Base-by-base conservation (phyloP, 2,888 invertebrate genomes). In the Pandemis heparana region DNA sequence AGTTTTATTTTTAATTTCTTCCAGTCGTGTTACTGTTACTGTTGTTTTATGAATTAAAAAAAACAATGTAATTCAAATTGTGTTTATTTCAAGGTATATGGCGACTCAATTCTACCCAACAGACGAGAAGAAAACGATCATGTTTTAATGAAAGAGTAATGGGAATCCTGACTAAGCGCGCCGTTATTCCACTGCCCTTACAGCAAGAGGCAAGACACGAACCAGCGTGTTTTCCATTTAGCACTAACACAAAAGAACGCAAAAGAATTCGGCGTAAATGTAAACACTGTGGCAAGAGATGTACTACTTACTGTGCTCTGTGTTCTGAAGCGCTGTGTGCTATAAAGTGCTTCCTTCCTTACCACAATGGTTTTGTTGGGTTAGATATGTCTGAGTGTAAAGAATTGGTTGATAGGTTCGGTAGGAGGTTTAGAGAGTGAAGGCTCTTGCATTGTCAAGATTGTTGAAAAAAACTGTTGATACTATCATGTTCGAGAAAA, bases 211-310 rank as follows among this genome's bases (percentile, higher is more conserved):
- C 56, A 5, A 18, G 10, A 23, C 56, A 56, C 56, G 56, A 23
- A 56, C 56, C 56, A 56, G 56, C 10, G 18, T 56, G 56, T 12
- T 56, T 56, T 56, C 56, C 56, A 56, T 56, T 56, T 56, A 56
- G 56, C 56, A 56, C 56, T 14, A 41, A 65, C 65, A 65, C 46
- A 14, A 32, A 41, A 46, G 46, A 41, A 46, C 32, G 23, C 46
- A 65, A 65, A 32, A 8, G 41, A 1, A 65, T 65, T 18, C 32
- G 32, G 4, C 65, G 65, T 9, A 56, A 56, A 56, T 56, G 56
- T 23, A 23, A 23, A 23, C 23, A 56, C 23, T 56, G 56, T 23
- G 23, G 56, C 23, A 56, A 56, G 23, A 14, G 56, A 10, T 56
- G 56, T 12, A 56, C 56, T 7, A 56, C 56, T 23, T 56, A 56